phyloP scores from a whole-genome alignment of 1,140 invertebrate species.

The Diploscapter pachys region DNA sequence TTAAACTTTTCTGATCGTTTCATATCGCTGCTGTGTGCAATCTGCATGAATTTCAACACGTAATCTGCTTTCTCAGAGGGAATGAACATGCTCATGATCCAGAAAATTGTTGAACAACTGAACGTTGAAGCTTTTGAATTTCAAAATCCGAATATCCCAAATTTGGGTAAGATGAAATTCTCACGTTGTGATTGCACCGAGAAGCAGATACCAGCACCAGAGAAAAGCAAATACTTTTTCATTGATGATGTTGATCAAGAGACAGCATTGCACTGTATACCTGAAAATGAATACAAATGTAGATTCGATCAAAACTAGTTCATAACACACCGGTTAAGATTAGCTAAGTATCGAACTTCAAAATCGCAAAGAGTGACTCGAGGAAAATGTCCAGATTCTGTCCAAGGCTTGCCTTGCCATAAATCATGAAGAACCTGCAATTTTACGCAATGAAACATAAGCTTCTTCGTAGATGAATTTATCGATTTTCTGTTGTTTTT shows the following conservation, averaged over 20 bases:
- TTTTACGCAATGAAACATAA: neutral
- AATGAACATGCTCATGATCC: slow-evolving; percentile 49
- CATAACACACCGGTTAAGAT: neutral
- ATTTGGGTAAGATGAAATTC: slow-evolving; percentile 34
- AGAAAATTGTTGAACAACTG: slow-evolving; percentile 53
- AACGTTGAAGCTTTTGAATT: slow-evolving; percentile 17
- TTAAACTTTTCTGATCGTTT: slow-evolving; percentile 31
- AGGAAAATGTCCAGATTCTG: slow-evolving; percentile 60
- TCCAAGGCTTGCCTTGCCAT: slow-evolving; percentile 60
- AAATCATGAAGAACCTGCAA: slow-evolving; percentile 62
- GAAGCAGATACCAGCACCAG: slow-evolving; percentile 56
- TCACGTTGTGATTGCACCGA: slow-evolving; percentile 55
- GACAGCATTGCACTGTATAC: slow-evolving; percentile 58
- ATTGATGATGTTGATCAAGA: slow-evolving; percentile 58
- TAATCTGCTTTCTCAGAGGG: slow-evolving; percentile 53
- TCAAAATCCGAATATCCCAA: neutral
- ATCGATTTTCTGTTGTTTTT: no score
- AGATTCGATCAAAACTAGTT: no score
- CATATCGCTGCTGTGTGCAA: slow-evolving; percentile 45
- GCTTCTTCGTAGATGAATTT: no score
- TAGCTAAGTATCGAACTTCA: slow-evolving; percentile 59
- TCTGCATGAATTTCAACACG: slow-evolving; percentile 57
- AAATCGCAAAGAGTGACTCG: slow-evolving; percentile 64
- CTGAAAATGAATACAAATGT: slow-evolving; percentile 27
- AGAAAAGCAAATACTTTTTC: slow-evolving; percentile 59